Evolutionary conservation across 2,888 invertebrate genomes (phyloP), one percentile per base, ranked within the genome.

Genomic region (Idaea dimidiata): DNA sequence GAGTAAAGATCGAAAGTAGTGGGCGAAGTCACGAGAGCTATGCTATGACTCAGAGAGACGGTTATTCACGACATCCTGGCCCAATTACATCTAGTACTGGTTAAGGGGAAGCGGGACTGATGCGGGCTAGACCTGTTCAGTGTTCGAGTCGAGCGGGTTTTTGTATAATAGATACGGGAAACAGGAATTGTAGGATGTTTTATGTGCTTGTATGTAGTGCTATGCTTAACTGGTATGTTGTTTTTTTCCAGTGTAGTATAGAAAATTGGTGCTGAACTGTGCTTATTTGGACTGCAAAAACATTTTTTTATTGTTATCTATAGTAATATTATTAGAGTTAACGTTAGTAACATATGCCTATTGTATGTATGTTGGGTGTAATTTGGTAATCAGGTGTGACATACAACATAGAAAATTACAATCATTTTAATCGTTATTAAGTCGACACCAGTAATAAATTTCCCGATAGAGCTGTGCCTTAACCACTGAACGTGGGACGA

Each of bases 11-110:
- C 62, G 76, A 73, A 68, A 72, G 74, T 70, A 65, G 60, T 80
- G 76, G 75, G 79, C 77, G 79, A 72, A 75, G 77, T 75, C 82
- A 80, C 82, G 79, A 76, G 79, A 78, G 68, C 59, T 61, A 75
- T 89, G 68, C 59, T 61, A 75, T 89, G 88, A 89, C 72, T 89
- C 88, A 88, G 77, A n/a, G n/a, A n/a, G n/a, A 69, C 83, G 84
- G 87, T 86, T 88, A 89, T 89, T 88, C 88, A 86, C 83, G 86
- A 87, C 88, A 83, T 88, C 86, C 86, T 87, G 88, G 78, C 86
- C 82, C 84, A 84, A 86, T 87, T 88, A 83, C 81, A 76, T 70
- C 68, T 71, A 67, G 73, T 73, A 72, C 76, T 74, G 66, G 78
- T 84, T 87, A 88, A 86, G 84, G 87, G 72, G 79, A 74, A 70